These are phyloP conservation scores for Apis florea DNA, from an alignment of 1,140 invertebrate species.

Conservation along the genomic window DNA sequence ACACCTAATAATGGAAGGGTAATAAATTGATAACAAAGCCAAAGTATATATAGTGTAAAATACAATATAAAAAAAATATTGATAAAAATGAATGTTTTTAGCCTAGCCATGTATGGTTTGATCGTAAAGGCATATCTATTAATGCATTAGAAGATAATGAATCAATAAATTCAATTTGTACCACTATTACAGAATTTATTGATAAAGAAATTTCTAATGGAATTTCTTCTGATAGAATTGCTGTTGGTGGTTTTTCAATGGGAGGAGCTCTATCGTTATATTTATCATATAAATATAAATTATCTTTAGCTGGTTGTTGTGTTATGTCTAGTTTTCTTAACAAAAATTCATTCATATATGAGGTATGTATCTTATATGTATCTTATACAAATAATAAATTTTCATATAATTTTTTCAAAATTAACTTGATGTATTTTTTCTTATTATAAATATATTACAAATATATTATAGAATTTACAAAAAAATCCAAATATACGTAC, in stretches of 20 bases:
- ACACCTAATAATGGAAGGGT: conserved; percentile 83
- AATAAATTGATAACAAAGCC: conserved; percentile 51
- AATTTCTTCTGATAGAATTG: conserved; percentile 84
- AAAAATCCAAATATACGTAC: conserved; percentile 13
- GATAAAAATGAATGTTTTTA: conserved; percentile 58
- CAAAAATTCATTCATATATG: conserved; percentile 84
- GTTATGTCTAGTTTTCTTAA: conserved; percentile 88
- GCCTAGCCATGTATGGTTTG: conserved; percentile 81
- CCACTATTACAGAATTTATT: conserved; percentile 82
- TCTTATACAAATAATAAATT: neutral
- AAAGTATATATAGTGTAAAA: neutral
- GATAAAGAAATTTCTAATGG: conserved; percentile 83
- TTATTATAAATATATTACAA: neutral
- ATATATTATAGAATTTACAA: conserved; percentile 49
- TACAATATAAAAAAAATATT: no score
- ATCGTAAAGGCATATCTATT: conserved; percentile 81
- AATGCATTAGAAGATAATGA: conserved; percentile 82
- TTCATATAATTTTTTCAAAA: neutral
- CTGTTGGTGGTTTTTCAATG: conserved; percentile 90
- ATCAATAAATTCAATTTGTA: conserved; percentile 82
- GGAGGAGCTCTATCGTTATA: conserved; percentile 87
- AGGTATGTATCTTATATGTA: conserved; percentile 67
- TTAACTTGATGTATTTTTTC: neutral
- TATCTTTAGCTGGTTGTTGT: conserved; percentile 85
- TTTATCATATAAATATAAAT: conserved; percentile 83